A percentile compares a stretch with the other conserved stretches of the same genome.
These are phyloP conservation scores for Cardiocondyla obscurior DNA, from an alignment of 1,140 invertebrate genomes.

Conservation along the genomic window DNA sequence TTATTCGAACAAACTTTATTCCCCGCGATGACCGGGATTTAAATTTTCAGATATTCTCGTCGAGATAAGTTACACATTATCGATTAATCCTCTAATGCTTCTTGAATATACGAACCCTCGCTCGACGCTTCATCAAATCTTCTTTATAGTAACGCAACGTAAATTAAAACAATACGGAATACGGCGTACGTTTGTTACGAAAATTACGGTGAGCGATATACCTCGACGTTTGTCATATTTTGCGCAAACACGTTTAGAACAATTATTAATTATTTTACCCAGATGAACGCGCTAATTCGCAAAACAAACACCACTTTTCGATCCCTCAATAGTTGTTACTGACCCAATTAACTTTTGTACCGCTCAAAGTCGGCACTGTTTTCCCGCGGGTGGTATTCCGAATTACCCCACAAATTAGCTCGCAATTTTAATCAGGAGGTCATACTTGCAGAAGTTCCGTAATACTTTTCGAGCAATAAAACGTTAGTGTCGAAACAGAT, in stretches of 20 bases:
- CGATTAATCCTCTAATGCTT: background rate
- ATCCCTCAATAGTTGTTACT: background rate
- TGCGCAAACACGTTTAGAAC: background rate
- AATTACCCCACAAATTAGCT: background rate
- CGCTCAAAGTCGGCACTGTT: background rate
- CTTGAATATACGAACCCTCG: background rate
- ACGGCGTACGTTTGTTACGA: background rate
- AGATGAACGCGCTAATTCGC: background rate
- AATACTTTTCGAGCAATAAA: background rate
- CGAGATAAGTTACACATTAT: background rate
- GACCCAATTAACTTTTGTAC: background rate
- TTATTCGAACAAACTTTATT: conserved; percentile 12
- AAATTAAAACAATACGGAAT: background rate
- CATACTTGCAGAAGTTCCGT: background rate
- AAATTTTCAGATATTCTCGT: conserved; percentile 6
- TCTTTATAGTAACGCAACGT: background rate
- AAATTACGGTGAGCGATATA: background rate
- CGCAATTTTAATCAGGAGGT: background rate
- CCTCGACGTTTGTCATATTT: background rate
- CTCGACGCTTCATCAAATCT: background rate
- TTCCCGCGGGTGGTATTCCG: background rate
- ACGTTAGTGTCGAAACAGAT: background rate
- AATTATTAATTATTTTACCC: background rate
- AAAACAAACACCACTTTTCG: background rate
- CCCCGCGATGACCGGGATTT: conserved; percentile 7